Evolutionary conservation across 2,113 vertebrate species (phyloP).

Genomic region (Oryzias melastigma): DNA sequence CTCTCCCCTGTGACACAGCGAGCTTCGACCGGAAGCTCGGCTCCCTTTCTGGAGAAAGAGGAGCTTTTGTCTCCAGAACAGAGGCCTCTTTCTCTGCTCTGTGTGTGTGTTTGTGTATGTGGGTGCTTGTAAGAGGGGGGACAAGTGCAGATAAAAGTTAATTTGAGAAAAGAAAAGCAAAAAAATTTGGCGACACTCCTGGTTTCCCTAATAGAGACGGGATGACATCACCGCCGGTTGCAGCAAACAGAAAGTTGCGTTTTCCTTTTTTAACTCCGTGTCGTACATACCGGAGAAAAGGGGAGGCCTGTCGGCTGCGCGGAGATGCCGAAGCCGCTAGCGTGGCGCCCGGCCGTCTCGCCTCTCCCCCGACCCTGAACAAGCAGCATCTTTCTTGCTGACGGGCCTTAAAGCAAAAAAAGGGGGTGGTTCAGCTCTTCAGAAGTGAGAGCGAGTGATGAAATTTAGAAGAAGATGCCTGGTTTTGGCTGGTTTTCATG

Average conservation of each 20-base stretch:
- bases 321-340: conserved; percentile 43
- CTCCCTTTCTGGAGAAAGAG: conserved; percentile 79
- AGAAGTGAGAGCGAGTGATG: conserved; percentile 13
- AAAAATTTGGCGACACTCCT: conserved; percentile 34
- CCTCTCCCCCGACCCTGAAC: conserved; percentile 28
- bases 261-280: conserved; percentile 46
- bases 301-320: conserved; percentile 35
- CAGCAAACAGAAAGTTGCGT: conserved; percentile 53
- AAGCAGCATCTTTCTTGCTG: conserved; percentile 43
- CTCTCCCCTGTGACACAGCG: conserved; percentile 82
- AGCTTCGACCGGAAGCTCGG: conserved; percentile 85
- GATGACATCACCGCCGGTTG: conserved; percentile 66
- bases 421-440: conserved; percentile 9
- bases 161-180: conserved; percentile 49
- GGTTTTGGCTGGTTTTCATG: neutral
- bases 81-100: conserved; percentile 78
- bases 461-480: conserved; percentile 1
- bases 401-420: conserved; percentile 20
- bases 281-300: conserved; percentile 65
- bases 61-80: conserved; percentile 84
- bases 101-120: conserved; percentile 31
- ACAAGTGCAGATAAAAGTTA: conserved; percentile 69
- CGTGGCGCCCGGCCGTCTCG: conserved; percentile 51
- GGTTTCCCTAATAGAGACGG: conserved; percentile 33
- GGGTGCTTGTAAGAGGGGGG: conserved; percentile 33